Evolutionary conservation across 92 coral and sea anemone genomes (phyloP), one percentile per base, ranked within the genome.

Genomic region (Porites divaricata): DNA sequence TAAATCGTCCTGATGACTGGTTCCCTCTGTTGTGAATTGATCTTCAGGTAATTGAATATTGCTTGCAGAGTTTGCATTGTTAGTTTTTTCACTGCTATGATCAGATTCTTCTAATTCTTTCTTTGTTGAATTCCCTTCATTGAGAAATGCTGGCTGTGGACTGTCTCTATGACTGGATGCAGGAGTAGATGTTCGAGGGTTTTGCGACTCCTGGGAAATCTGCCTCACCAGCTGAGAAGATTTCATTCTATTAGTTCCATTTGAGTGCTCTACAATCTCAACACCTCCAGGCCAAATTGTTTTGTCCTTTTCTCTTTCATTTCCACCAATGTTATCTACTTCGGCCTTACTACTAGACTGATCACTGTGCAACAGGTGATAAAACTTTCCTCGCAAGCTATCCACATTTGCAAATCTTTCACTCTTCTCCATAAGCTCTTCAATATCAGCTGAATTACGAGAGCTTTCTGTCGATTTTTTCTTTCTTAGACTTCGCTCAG

Each of bases 131-230:
- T 21, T 72, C 9, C 1, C 20, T 72, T 17, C 68, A 24, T 82
- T 63, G 11, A 54, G 59, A 54, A 72, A 48, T 28, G 45, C 45
- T 35, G 45, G 35, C 6, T 41, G 57, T 80, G 70, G 57, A 68
- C 77, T 70, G 5, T 35, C 45, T 69, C 54, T n/a, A 7, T 49
- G 79, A 72, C 25, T 24, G 58, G 86, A 72, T 51, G 73, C 63
- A 70, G 94, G 94, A 5, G 94, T 91, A 21, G 94, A 91, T 10
- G 94, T 91, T 7, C 82, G 68, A n/a, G 88, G 86, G 50, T 50
- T 72, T 48, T 28, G 53, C 70, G n/a, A 24, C 25, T 63, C 83
- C 15, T 71, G 65, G 65, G 85, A 77, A 67, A 80, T 66, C 49
- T 74, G 66, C n/a, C 87, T 63, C 1, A 26, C 41, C 49, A 88